phyloP scores from a whole-genome alignment of 2,888 invertebrate genomes.

The Hyposoter didymator region DNA sequence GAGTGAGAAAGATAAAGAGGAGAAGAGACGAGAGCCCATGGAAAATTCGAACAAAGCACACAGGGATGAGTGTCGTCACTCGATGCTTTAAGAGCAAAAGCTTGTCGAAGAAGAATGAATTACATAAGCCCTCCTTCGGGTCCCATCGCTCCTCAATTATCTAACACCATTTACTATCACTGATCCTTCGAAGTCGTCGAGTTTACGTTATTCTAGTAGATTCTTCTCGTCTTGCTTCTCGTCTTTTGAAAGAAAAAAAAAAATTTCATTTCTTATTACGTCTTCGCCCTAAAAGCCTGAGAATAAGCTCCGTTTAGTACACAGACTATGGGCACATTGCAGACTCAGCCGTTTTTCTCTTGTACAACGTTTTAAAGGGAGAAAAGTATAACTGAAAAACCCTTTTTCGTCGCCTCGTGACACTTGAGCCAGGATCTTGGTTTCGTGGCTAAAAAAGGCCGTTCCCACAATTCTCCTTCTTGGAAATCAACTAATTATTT shows the following conservation, averaged over 20 bases:
- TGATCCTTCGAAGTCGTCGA: slow-evolving; percentile 29
- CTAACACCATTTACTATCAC: slow-evolving; percentile 47
- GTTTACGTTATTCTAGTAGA: slow-evolving; percentile 34
- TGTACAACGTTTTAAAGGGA: background rate
- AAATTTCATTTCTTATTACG: slow-evolving; percentile 15
- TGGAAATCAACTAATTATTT: background rate
- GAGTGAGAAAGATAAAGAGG: background rate
- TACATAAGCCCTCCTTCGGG: slow-evolving; percentile 45
- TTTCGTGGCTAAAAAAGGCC: background rate
- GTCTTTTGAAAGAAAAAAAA: no score
- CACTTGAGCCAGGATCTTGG: background rate
- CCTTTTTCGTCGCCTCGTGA: background rate
- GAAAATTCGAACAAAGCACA: slow-evolving; percentile 50
- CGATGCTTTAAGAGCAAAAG: slow-evolving; percentile 46
- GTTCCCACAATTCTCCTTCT: background rate
- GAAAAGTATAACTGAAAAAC: background rate
- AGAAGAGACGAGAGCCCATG: slow-evolving; percentile 16
- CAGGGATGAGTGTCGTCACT: slow-evolving; percentile 18
- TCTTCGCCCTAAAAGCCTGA: slow-evolving; percentile 8
- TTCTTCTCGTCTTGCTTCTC: background rate
- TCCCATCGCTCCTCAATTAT: slow-evolving; percentile 59
- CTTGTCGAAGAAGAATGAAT: slow-evolving; percentile 61
- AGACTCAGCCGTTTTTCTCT: background rate
- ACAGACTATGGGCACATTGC: background rate
- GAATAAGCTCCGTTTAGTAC: slow-evolving; percentile 23